Evolutionary conservation across 2,113 vertebrate genomes (phyloP), one percentile per base, ranked within the genome.

Genomic region (Procavia capensis): DNA sequence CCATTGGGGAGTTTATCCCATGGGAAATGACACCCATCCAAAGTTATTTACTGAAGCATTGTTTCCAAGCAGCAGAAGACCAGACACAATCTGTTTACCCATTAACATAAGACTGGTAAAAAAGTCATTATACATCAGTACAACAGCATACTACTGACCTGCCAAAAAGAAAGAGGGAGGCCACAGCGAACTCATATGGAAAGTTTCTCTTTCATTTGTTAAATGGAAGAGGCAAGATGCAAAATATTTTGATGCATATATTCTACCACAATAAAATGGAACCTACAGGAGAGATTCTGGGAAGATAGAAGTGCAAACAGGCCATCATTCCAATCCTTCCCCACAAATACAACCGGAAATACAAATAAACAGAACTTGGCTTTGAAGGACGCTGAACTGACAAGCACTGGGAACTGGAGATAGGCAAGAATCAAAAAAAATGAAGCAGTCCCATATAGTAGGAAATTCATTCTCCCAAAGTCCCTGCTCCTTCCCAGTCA

Each of bases 161-260:
- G 11, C 39, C 41, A 31, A 54, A 34, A 29, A 13, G 39, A 75
- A 19, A 2, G 29, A 47, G n/a, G 41, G 63, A 27, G 24, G 31
- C 72, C 39, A 25, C 9, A 34, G 50, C 2, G n/a, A 41, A 20
- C 59, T 6, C 5, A 25, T 1, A 0, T 0, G 0, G 54, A 17
- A 2, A 20, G 4, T 16, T n/a, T 36, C 43, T 54, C 61, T 24
- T 11, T 68, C 39, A 17, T 19, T 39, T n/a, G 34, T 4, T 43
- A 11, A 19, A 36, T 16, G 11, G 2, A 22, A n/a, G n/a, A 34
- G 20, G 54, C 1, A 20, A 68, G 34, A 6, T 29, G 19, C 11
- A 70, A 70, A 25, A 25, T 22, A 3, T 9, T 10, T 39, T 20
- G 14, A 9, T 72, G 24, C 41, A 39, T 20, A 39, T 39, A 25